These are phyloP conservation scores for Rousettus madagascariensis DNA, from an alignment of 2,797 vertebrate genomes.

Conservation along the genomic window DNA sequence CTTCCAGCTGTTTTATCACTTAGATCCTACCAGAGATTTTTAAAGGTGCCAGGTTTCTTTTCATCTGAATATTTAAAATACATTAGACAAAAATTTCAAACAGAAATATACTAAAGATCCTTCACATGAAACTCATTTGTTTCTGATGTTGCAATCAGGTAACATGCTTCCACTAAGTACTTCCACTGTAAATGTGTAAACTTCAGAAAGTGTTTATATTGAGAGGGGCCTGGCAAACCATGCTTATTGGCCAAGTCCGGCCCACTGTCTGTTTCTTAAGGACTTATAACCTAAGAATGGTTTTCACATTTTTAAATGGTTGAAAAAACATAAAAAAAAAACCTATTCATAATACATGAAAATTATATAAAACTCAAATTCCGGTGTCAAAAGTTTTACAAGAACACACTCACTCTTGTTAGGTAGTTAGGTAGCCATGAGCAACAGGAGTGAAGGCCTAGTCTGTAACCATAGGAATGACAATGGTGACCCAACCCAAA, in stretches of 20 bases:
- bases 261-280: neutral
- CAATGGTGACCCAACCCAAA: too few species aligned
- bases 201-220: neutral
- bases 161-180: neutral
- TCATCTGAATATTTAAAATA: neutral
- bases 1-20: conserved; percentile 26
- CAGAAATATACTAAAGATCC: neutral
- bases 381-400: neutral
- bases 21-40: neutral
- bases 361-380: neutral
- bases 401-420: neutral
- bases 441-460: too few species aligned
- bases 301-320: conserved; percentile 25
- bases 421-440: too few species aligned
- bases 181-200: neutral
- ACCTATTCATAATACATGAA: neutral
- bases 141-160: neutral
- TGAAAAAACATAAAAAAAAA: neutral
- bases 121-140: conserved; percentile 4
- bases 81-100: neutral
- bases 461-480: too few species aligned
- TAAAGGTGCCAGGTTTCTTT: neutral
- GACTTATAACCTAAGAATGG: neutral
- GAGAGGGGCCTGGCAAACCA: neutral
- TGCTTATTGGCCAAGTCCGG: neutral